These are phyloP conservation scores for Reinhardtius hippoglossoides DNA, from an alignment of 2,113 vertebrate genomes.

Conservation along the genomic window DNA sequence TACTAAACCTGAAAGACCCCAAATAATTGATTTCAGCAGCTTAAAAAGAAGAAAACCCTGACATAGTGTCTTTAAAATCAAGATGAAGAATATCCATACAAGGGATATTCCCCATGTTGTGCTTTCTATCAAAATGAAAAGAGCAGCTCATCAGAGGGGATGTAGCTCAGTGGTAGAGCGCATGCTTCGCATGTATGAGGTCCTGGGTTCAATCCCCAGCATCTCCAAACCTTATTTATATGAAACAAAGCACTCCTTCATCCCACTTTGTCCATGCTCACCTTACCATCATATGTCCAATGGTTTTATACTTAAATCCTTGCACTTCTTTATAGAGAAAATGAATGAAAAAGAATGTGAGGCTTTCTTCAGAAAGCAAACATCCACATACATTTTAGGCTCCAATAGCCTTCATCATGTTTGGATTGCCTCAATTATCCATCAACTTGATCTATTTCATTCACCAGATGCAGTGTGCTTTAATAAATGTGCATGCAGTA, in stretches of 20 bases:
- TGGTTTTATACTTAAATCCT: too few relatives aligned
- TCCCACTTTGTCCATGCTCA: too few relatives aligned
- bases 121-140: too few relatives aligned
- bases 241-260: background rate
- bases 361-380: background rate
- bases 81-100: too few relatives aligned
- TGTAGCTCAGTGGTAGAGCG: slow-evolving; percentile 82
- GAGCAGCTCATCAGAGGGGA: slow-evolving; percentile 30
- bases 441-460: background rate
- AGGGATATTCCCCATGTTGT: too few relatives aligned
- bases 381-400: background rate
- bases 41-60: too few relatives aligned
- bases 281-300: background rate
- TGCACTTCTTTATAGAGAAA: too few relatives aligned
- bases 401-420: too few relatives aligned
- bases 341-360: background rate
- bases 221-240: background rate
- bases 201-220: background rate
- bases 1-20: too few relatives aligned
- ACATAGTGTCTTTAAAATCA: too few relatives aligned
- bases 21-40: too few relatives aligned
- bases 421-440: background rate
- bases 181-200: slow-evolving; percentile 71
- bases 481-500: background rate
- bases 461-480: background rate